A percentile compares a stretch with the other conserved stretches of the same genome.
phyloP scores from a whole-genome alignment of 2,888 invertebrate species.

The Phalera bucephala region DNA sequence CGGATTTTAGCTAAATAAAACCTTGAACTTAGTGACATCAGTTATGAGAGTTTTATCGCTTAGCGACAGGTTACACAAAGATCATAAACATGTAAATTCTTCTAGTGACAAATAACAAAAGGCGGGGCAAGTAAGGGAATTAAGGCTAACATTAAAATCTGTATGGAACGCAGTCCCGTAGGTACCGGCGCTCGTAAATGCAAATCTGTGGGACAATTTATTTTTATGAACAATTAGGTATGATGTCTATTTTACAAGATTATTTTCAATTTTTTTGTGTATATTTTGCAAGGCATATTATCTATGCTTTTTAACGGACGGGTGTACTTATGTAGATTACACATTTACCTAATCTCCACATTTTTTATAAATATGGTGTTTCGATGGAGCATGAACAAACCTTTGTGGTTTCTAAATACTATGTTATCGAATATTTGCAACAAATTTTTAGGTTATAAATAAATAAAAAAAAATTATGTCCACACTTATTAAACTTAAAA shows the following conservation, averaged over 20 bases:
- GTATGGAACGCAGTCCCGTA: conserved; percentile 7
- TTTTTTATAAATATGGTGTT: no score
- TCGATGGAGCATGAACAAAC: no score
- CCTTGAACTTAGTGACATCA: conserved; percentile 25
- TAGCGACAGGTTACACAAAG: conserved; percentile 20
- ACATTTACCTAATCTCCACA: no score
- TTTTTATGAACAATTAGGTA: conserved; percentile 24
- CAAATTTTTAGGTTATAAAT: no score
- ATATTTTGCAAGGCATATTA: conserved; percentile 3
- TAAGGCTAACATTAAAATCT: conserved; percentile 21
- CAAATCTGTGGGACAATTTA: conserved; percentile 21
- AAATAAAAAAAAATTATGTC: no score
- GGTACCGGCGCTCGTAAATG: conserved; percentile 14
- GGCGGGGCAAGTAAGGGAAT: conserved; percentile 18
- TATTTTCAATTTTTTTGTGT: conserved; percentile 8
- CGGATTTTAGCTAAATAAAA: no score
- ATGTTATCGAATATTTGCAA: no score
- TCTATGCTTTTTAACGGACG: no score
- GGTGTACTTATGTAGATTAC: no score
- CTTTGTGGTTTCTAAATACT: no score
- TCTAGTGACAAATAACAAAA: conserved; percentile 22
- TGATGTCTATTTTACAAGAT: conserved; percentile 17
- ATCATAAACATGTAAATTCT: conserved; percentile 25
- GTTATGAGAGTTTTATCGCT: conserved; percentile 15
- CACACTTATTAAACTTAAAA: no score